Evolutionary conservation across 2,888 invertebrate genomes (phyloP), one percentile per base, ranked within the genome.

Genomic region (Dermolepida albohirtum): DNA sequence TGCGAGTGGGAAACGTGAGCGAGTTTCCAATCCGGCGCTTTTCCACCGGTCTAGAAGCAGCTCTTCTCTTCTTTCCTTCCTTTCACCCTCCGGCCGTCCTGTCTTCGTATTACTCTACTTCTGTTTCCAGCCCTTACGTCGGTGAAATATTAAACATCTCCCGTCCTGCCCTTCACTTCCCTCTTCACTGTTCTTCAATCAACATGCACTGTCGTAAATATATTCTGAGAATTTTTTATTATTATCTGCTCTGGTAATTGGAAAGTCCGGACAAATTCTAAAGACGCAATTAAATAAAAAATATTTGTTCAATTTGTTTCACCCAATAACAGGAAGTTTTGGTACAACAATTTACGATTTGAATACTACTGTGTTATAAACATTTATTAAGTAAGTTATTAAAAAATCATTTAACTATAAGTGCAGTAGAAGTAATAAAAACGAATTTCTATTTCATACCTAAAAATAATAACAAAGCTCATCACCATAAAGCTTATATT

Each of bases 91-190:
- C 39, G 65, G 66, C 63, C 67, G 68, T 66, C 68, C 62, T 51
- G 66, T 62, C 69, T 66, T 52, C 69, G 43, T 62, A 62, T 66
- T 78, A 79, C 79, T 34, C 34, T 80, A 80, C 80, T 81, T 81
- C 79, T 82, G 81, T 82, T 82, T 80, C 78, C 78, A 78, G 77
- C 77, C 59, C 77, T 67, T 78, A 81, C 81, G 79, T 75, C 77
- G 72, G 73, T 75, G 77, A 81, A 82, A 81, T 81, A 81, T 80
- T 80, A 80, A 81, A 80, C 78, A 80, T 78, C 77, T 51, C 67
- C 47, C 39, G 64, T 51, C 63, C 12, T 39, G 52, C 67, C 27
- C 67, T 41, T 49, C 49, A 6, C 51, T 17, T 41, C 51, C 22
- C 51, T 41, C 40, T 22, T 5, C 16, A 17, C 22, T 17, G 12